Percentiles rank a stretch among this genome's conserved stretches.
These are phyloP conservation scores for Ceuthmochares aereus DNA, from an alignment of 2,113 vertebrate species.

Conservation along the genomic window DNA sequence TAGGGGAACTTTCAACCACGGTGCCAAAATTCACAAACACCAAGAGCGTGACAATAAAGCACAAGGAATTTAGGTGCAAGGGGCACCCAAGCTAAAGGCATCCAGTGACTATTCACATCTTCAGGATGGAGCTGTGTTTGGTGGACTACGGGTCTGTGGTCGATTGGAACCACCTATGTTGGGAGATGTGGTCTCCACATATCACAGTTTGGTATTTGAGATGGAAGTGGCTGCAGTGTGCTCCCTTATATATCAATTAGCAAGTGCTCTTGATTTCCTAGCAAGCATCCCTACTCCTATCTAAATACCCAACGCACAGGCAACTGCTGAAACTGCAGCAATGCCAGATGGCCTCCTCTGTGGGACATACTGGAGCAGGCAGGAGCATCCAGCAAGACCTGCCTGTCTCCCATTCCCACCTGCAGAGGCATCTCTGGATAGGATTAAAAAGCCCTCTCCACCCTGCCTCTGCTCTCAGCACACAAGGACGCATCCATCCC, in stretches of 20 bases:
- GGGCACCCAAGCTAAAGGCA: slow-evolving; percentile 45
- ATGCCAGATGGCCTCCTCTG: background rate
- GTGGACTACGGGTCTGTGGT: background rate
- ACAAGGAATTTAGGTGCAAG: slow-evolving; percentile 17
- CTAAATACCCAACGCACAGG: background rate
- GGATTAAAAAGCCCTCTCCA: background rate
- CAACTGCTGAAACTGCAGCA: background rate
- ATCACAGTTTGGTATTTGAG: background rate
- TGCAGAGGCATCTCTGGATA: background rate
- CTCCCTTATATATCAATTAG: background rate
- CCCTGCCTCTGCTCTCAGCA: background rate
- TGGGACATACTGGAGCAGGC: background rate
- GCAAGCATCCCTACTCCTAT: background rate
- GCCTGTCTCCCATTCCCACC: background rate
- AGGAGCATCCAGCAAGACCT: background rate
- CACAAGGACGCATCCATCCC: background rate
- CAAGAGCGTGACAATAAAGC: background rate
- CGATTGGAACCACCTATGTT: background rate
- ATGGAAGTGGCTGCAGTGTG: background rate
- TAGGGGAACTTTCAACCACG: background rate
- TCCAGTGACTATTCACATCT: slow-evolving; percentile 18
- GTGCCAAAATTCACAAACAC: slow-evolving; percentile 34
- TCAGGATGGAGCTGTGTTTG: background rate
- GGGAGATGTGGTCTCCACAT: background rate
- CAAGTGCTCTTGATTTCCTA: background rate